Base-by-base conservation (phyloP, 1,140 invertebrate genomes). In the Ips typographus region DNA sequence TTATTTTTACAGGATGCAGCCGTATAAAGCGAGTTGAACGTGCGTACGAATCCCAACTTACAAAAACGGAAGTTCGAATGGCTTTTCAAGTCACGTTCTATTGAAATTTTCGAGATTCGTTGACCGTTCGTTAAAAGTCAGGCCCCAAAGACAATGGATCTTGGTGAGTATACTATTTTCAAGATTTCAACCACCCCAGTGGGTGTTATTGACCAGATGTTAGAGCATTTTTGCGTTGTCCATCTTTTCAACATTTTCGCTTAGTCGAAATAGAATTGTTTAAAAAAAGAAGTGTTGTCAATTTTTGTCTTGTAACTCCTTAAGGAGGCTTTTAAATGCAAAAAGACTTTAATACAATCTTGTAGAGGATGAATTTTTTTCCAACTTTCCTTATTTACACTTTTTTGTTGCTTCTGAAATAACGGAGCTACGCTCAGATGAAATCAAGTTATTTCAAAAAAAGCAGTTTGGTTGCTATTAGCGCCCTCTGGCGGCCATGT, bases 21-120 rank as follows among this genome's bases (percentile, higher is more conserved):
- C 56, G 6, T 44, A 51, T 57, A 67, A 59, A 67, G 43, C 59
- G 52, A 67, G 42, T 47, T 59, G 56, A 60, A 67, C 56, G 65
- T 67, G 65, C 6, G 56, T 60, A 59, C 38, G 44, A 67, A 53
- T 39, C 57, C 47, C 42, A 67, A 60, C 65, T 67, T 59, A 59
- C 37, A 40, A 60, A 67, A 59, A 60, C 59, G 67, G 63, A 69
- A 59, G 42, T 56, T 49, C 40, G 40, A 69, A 69, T 69, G 69
- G 47, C 52, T n/a, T 71, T 71, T 71, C 69, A 52, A 65, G 62
- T 65, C 69, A 71, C 69, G 69, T 65, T 39, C 43, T n/a, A 4
- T 39, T 71, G 57, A 71, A 70, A 65, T 67, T 68, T 67, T 71
- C 55, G 60, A 71, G 36, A 59, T 47, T 65, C 61, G 37, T 71